Evolutionary conservation across 1,140 invertebrate genomes (phyloP).

Genomic region (Danaus plexippus): DNA sequence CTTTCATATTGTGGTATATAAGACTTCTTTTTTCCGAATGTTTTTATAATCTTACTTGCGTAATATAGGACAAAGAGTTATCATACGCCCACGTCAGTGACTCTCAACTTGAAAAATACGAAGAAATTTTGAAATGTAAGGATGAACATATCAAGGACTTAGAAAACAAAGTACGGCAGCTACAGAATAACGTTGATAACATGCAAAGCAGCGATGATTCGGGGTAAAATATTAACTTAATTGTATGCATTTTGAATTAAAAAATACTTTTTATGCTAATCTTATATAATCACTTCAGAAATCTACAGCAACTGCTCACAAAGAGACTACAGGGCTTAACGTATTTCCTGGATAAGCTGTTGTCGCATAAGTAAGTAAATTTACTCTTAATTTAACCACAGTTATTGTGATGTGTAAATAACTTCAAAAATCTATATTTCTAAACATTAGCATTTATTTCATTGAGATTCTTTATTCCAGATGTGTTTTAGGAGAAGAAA

Average conservation of each 20-base stretch:
- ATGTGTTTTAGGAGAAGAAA: constrained; percentile 67
- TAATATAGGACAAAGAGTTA: constrained; percentile 51
- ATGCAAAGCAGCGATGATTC: constrained; percentile 34
- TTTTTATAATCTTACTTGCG: neutral
- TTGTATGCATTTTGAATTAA: constrained; percentile 7
- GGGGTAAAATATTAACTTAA: constrained; percentile 30
- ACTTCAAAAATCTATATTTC: neutral
- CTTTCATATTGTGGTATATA: neutral
- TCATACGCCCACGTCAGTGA: constrained; percentile 54
- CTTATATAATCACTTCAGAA: constrained; percentile 41
- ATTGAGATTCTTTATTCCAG: constrained; percentile 32
- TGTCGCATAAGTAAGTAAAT: constrained; percentile 74
- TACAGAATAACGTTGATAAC: constrained; percentile 49
- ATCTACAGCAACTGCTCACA: constrained; percentile 72
- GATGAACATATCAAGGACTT: constrained; percentile 62
- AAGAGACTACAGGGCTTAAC: constrained; percentile 79
- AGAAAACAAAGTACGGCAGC: constrained; percentile 49
- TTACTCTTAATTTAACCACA: constrained; percentile 1
- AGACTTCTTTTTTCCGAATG: neutral
- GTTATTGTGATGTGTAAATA: neutral
- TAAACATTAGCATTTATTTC: neutral
- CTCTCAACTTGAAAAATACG: constrained; percentile 58
- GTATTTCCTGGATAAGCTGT: constrained; percentile 79
- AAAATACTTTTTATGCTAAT: constrained; percentile 4
- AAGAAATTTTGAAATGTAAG: constrained; percentile 65